Conservation (phyloP, 2,888 invertebrate species). For the Lagria hirta region DNA sequence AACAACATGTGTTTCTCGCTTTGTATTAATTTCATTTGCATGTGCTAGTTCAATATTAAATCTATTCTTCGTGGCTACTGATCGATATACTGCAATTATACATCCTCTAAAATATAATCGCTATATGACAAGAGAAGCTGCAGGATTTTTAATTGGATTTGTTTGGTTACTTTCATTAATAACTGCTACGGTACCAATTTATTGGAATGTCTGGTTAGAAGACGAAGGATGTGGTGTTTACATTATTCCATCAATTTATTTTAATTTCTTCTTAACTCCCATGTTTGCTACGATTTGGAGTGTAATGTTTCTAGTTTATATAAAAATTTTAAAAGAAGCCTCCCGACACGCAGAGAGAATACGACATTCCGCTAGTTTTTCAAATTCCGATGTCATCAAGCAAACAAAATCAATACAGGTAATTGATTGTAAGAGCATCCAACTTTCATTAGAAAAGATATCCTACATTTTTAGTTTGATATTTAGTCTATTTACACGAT, state of each 20-base stretch:
- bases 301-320: slow-evolving; percentile 73
- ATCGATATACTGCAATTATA: slow-evolving; percentile 77
- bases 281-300: slow-evolving; percentile 74
- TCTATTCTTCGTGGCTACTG: slow-evolving; percentile 75
- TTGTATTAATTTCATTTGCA: slow-evolving; percentile 73
- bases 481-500: no score
- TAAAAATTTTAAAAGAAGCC: slow-evolving; percentile 78
- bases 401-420: slow-evolving; percentile 81
- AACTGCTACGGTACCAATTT: slow-evolving; percentile 69
- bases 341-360: slow-evolving; percentile 70
- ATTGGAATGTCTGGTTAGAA: slow-evolving; percentile 74
- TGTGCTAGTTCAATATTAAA: slow-evolving; percentile 79
- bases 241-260: slow-evolving; percentile 57
- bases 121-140: slow-evolving; percentile 71
- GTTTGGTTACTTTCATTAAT: slow-evolving; percentile 70
- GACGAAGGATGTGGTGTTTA: slow-evolving; percentile 64
- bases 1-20: slow-evolving; percentile 68
- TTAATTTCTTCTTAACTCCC: slow-evolving; percentile 63
- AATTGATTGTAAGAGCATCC: slow-evolving; percentile 14
- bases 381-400: slow-evolving; percentile 42
- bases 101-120: slow-evolving; percentile 77
- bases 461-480: not conserved
- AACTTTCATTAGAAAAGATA: not conserved
- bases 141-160: slow-evolving; percentile 62
- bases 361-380: slow-evolving; percentile 62